phyloP scores from a whole-genome alignment of 2,797 vertebrate genomes.

The Jordanella pulchra region DNA sequence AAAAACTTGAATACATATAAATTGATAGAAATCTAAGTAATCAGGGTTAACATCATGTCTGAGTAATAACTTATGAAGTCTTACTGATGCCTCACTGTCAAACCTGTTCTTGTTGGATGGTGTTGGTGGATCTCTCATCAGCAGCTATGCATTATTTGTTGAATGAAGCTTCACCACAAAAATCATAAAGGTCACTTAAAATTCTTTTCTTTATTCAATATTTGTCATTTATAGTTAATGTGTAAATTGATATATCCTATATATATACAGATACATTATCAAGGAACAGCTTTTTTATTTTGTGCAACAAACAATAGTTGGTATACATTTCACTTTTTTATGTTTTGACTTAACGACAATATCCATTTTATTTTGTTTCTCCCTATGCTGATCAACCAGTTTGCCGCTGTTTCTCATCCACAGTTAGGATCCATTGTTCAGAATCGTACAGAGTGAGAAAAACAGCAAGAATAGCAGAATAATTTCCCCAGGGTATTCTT shows the following conservation, averaged over 20 bases:
- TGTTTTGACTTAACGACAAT: background rate
- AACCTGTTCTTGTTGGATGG: background rate
- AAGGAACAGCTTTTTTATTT: slow-evolving; percentile 8
- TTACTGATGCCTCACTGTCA: background rate
- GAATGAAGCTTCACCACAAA: slow-evolving; percentile 16
- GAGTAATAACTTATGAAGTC: too few species aligned
- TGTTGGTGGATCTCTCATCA: too few species aligned
- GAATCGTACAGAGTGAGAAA: slow-evolving; percentile 6
- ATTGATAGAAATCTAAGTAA: too few species aligned
- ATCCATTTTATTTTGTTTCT: background rate
- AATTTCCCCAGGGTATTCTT: slow-evolving; percentile 7
- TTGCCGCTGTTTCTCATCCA: background rate
- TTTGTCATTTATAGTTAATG: background rate
- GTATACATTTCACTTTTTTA: slow-evolving; percentile 13
- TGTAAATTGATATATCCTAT: background rate
- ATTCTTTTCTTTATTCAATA: slow-evolving; percentile 29
- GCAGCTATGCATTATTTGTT: background rate
- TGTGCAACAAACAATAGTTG: slow-evolving; percentile 13
- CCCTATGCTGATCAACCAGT: background rate
- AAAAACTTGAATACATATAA: background rate
- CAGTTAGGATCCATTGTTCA: slow-evolving; percentile 3
- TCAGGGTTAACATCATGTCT: too few species aligned
- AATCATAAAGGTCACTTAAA: background rate
- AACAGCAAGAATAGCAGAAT: slow-evolving; percentile 10
- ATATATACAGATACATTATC: background rate